These are phyloP conservation scores for Henicopernis longicauda DNA, from an alignment of 2,113 vertebrate species.

Conservation along the genomic window DNA sequence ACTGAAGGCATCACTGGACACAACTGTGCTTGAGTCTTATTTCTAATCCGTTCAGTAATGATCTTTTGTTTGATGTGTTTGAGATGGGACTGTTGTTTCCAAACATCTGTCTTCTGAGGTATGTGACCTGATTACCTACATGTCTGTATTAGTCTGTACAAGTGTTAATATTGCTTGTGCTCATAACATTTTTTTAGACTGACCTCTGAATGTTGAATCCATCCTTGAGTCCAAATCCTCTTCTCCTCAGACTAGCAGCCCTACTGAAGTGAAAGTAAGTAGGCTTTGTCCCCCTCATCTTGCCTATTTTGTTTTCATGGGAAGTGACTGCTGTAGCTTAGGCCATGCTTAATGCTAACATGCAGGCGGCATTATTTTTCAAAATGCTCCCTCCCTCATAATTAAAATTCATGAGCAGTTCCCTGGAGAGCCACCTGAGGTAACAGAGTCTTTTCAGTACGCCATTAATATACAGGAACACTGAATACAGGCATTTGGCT, in stretches of 20 bases:
- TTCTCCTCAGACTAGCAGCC: background rate
- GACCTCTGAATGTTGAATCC: slow-evolving; percentile 25
- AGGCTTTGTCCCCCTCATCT: background rate
- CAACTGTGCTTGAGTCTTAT: background rate
- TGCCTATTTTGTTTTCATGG: background rate
- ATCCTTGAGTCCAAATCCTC: background rate
- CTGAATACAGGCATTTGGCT: slow-evolving; percentile 66
- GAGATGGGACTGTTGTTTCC: background rate
- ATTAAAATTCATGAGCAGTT: slow-evolving; percentile 64
- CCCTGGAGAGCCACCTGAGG: slow-evolving; percentile 70
- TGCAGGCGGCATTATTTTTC: background rate
- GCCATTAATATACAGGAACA: slow-evolving; percentile 66
- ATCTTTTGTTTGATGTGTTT: background rate
- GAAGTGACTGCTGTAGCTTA: background rate
- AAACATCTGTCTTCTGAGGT: background rate
- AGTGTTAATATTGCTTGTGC: slow-evolving; percentile 45
- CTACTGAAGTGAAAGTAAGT: background rate
- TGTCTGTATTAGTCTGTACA: slow-evolving; percentile 1
- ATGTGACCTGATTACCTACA: slow-evolving; percentile 48
- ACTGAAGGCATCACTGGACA: background rate
- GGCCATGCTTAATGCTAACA: background rate
- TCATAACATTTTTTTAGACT: background rate
- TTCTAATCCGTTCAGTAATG: background rate
- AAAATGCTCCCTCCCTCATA: slow-evolving; percentile 45
- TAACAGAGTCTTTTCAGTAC: slow-evolving; percentile 64